phyloP scores from a whole-genome alignment of 2,888 invertebrate genomes.

The Metopia argyrocephala region DNA sequence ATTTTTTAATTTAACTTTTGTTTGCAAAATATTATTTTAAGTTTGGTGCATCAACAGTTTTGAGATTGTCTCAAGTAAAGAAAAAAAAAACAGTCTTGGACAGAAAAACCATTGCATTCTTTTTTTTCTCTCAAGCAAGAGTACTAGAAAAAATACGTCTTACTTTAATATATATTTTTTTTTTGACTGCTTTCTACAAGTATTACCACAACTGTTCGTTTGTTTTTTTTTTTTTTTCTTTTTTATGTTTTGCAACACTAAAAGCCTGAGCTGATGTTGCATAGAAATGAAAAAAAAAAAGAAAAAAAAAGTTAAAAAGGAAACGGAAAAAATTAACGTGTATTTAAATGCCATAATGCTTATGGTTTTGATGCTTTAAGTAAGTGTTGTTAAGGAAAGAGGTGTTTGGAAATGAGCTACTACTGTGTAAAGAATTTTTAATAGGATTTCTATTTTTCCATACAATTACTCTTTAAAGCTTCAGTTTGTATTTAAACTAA shows the following conservation, averaged over 20 bases:
- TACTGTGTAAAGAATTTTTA: slow-evolving; percentile 35
- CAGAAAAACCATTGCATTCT: too few relatives aligned
- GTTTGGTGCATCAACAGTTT: too few relatives aligned
- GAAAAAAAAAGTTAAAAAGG: not conserved
- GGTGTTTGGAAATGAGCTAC: not conserved
- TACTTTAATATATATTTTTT: too few relatives aligned
- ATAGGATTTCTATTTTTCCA: slow-evolving; percentile 31
- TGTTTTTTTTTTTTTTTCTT: not conserved
- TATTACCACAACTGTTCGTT: not conserved
- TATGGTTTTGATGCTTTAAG: slow-evolving; percentile 48
- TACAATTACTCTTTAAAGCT: too few relatives aligned
- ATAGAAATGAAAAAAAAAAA: not conserved
- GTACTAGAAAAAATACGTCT: too few relatives aligned
- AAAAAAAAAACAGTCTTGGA: too few relatives aligned
- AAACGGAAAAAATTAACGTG: slow-evolving; percentile 61
- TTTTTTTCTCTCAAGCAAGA: too few relatives aligned
- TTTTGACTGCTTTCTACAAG: too few relatives aligned
- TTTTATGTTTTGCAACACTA: not conserved
- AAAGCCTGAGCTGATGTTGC: slow-evolving; percentile 19
- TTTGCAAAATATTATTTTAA: too few relatives aligned
- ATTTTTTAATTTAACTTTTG: too few relatives aligned
- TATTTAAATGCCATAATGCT: slow-evolving; percentile 57
- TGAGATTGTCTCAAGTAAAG: too few relatives aligned
- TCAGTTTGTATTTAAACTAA: too few relatives aligned
- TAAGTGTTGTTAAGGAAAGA: slow-evolving; percentile 24